Evolutionary conservation across 2,113 vertebrate genomes (phyloP).

Genomic region (Euleptes europaea): DNA sequence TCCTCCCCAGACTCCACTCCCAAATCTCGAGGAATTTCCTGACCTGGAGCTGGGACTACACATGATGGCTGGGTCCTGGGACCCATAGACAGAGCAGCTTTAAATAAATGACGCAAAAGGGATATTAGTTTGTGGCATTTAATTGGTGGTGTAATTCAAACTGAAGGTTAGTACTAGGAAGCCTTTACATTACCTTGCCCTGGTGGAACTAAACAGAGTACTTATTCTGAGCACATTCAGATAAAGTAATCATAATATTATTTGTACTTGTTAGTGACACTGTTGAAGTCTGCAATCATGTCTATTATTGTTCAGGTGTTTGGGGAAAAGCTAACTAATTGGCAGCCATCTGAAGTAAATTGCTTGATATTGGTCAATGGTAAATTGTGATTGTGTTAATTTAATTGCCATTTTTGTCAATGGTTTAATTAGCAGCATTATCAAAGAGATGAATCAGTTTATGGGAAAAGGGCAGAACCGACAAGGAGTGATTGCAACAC

Average conservation of each 20-base stretch:
- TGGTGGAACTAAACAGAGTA: background rate
- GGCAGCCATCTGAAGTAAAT: constrained; percentile 64
- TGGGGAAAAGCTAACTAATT: constrained; percentile 63
- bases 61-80: no score
- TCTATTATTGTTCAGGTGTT: constrained; percentile 39
- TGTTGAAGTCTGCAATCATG: constrained; percentile 48
- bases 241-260: constrained; percentile 40
- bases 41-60: no score
- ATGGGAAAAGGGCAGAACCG: constrained; percentile 29
- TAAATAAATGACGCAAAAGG: background rate
- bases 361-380: constrained; percentile 59
- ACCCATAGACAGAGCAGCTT: background rate
- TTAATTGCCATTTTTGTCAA: constrained; percentile 62
- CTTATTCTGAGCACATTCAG: constrained; percentile 28
- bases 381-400: constrained; percentile 61
- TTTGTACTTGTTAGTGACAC: constrained; percentile 60
- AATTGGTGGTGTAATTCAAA: background rate
- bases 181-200: background rate
- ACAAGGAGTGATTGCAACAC: constrained; percentile 28
- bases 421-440: constrained; percentile 47
- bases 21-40: no score
- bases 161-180: background rate
- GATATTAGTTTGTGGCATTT: background rate
- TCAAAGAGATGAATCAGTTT: constrained; percentile 47
- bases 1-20: no score